Base-by-base conservation (phyloP, 2,113 vertebrate genomes). In the Silurus glanis region DNA sequence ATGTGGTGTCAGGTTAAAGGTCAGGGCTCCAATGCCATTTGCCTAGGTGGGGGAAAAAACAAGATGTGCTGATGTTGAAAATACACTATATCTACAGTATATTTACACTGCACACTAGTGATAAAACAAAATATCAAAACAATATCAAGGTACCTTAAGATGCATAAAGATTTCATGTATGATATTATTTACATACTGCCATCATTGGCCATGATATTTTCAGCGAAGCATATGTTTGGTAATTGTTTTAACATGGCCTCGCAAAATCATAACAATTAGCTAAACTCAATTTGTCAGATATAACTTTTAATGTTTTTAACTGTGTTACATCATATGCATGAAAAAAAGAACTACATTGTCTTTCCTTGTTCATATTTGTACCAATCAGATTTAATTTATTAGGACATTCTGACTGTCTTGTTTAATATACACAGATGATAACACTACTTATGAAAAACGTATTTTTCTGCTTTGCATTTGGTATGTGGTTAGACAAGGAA, bases 1-100 rank as follows among this genome's bases (percentile, higher is more conserved):
- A 88, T 85, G 83, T 72, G 89, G 92, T 93, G 88, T 93, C 91
- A 87, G 88, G 91, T 93, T 93, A 91, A 93, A 94, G 92, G 92
- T 91, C 93, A 92, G 84, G 88, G 89, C 87, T 92, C 86, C 85
- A 53, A 75, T 69, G 84, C 85, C 90, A 82, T 80, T 58, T 10
- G 76, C 53, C 76, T 37, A 5, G 19, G n/a, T 7, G 12, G 53
- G 76, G 55, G 55, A 25, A 55, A 25, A 55, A 56, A 19, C 76
- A 79, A 79, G 76, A 79, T 58, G 53, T 19, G 23, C 74, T 53
- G 12, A 10, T 28, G n/a, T 5, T 28, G 14, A 58, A 56, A 37
- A 59, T 55, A 59, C 14, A 37, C 55, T 80, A 28, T 55, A 55
- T 16, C 9, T 56, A 37, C 37, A 37, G 37, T 37, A 56, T 51